A percentile compares a stretch with the other conserved stretches of the same genome.
Conservation (phyloP, 2,113 vertebrate genomes). For the Gobio gobio region DNA sequence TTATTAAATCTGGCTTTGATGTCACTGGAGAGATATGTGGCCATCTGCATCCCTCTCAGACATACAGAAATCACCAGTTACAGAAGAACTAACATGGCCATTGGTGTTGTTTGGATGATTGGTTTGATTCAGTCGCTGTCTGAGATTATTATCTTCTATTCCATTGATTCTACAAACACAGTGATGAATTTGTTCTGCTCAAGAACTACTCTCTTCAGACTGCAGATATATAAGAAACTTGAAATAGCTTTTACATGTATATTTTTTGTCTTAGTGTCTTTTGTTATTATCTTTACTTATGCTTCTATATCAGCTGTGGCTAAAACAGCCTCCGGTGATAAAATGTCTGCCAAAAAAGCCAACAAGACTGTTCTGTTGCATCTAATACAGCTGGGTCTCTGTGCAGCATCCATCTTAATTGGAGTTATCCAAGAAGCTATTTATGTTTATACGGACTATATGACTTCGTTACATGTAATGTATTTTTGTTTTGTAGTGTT, state of each 20-base stretch:
- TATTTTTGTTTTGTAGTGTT: conserved; percentile 56
- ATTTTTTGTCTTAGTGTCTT: not conserved
- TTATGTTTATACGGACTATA: not conserved
- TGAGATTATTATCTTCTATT: conserved; percentile 56
- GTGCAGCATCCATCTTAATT: not conserved
- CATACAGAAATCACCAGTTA: conserved; percentile 54
- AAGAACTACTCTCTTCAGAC: conserved; percentile 11
- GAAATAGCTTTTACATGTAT: conserved; percentile 2
- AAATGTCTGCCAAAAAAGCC: conserved; percentile 46
- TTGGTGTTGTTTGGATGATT: conserved; percentile 59
- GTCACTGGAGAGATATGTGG: conserved; percentile 70
- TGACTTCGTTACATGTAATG: conserved; percentile 26
- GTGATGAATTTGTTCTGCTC: conserved; percentile 18
- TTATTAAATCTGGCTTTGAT: conserved; percentile 68
- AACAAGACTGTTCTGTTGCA: conserved; percentile 47
- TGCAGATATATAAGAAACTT: conserved; percentile 23
- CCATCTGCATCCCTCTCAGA: conserved; percentile 68
- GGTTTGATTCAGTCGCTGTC: conserved; percentile 56
- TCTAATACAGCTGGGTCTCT: conserved; percentile 30
- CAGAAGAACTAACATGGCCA: conserved; percentile 39
- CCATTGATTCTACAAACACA: not conserved
- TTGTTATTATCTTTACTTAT: conserved; percentile 45
- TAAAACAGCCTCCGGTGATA: conserved; percentile 31
- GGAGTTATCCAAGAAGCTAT: not conserved
- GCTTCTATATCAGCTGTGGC: conserved; percentile 33